Evolutionary conservation across 2,113 vertebrate genomes (phyloP).

Genomic region (Pygoscelis adeliae): DNA sequence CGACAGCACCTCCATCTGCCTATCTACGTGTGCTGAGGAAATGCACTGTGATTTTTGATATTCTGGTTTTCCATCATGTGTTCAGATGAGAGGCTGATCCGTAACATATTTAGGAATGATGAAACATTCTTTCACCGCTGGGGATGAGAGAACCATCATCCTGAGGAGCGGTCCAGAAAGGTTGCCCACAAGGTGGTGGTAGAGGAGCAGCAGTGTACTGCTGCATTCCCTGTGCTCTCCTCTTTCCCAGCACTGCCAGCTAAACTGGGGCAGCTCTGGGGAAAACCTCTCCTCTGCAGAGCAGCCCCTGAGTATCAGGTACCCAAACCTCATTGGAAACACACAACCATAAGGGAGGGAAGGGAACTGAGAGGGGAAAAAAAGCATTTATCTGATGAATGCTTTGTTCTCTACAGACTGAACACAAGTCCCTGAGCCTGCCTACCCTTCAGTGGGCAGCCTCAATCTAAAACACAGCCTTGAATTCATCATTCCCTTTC

Average conservation of each 20-base stretch:
- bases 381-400: not conserved
- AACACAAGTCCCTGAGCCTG: not conserved
- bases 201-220: not conserved
- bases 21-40: not conserved
- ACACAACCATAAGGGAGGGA: not conserved
- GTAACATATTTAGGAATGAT: fast-evolving
- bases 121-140: fast-evolving
- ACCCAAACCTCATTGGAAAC: not conserved
- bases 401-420: not conserved
- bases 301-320: not conserved
- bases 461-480: not conserved
- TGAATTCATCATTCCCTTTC: not conserved
- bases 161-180: not conserved
- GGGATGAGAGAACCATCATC: not conserved
- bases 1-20: not conserved
- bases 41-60: fast-evolving
- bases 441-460: not conserved
- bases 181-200: conserved; percentile 24
- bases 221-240: not conserved
- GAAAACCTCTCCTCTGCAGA: not conserved
- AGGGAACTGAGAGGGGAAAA: fast-evolving
- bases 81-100: not conserved
- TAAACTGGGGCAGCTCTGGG: not conserved
- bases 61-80: fast-evolving
- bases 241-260: not conserved